Base-by-base conservation (phyloP, 2,113 vertebrate species). In the Gopherus evgoodei region DNA sequence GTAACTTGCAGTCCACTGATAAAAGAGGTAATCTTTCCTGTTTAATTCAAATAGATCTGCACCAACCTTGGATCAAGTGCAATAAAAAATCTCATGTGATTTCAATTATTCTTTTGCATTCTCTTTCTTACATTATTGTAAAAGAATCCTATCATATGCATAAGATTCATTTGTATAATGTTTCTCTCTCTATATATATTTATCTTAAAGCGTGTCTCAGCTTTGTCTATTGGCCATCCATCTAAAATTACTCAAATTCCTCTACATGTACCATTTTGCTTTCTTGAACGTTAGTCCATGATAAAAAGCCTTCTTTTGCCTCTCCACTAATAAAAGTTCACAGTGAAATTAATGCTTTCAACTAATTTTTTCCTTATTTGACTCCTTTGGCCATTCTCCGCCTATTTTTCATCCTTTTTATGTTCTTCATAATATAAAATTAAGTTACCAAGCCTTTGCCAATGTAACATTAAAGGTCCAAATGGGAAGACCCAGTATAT, bases 361-460 rank as follows among this genome's bases (percentile, higher is more conserved):
- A 29, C 56, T 59, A 11, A 11, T 27, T 59, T 69, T 0, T 0
- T 80, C 56, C 35, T 69, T 69, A n/a, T n/a, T 69, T 8, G 35
- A 69, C 35, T n/a, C 31, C 16, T 69, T 69, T 69, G 35, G 62
- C 35, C 31, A 69, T 69, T 69, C 47, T 10, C 3, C 31, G 6
- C 16, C 35, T n/a, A 69, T 69, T 69, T 69, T 69, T 69, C 35
- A 35, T 69, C 62, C 35, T 35, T 69, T 69, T 69, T n/a, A n/a
- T 69, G 31, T n/a, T 69, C 62, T 69, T 31, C 62, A 69, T 31
- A 69, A 69, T 17, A 69, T 31, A 13, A 69, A 69, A 69, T n/a
- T 69, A n/a, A 31, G 35, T 69, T 69, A 69, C 16, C 29, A 69
- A 69, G 35, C 16, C 31, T 69, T 69, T 31, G 35, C n/a, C 12